phyloP scores from a whole-genome alignment of 2,888 invertebrate genomes.

The Epinotia brunnichana region DNA sequence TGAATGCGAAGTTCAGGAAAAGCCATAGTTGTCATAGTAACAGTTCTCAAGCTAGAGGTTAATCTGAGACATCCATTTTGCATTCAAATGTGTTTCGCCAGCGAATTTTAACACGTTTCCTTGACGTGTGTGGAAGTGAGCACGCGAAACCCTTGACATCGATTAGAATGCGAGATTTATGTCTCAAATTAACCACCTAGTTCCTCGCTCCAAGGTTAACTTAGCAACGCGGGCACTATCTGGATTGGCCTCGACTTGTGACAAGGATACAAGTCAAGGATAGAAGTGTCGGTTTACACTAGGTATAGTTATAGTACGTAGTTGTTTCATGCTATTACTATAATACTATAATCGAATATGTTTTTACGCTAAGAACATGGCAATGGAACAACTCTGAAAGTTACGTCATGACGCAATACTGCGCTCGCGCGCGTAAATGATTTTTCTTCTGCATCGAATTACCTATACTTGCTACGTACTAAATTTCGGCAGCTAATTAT shows the following conservation, averaged over 20 bases:
- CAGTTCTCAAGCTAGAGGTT: too few species aligned
- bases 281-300: conserved; percentile 1
- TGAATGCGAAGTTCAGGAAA: too few species aligned
- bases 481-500: too few species aligned
- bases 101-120: too few species aligned
- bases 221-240: conserved; percentile 22
- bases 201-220: conserved; percentile 10
- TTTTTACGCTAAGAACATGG: background rate
- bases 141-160: background rate
- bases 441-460: background rate
- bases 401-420: background rate
- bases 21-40: too few species aligned
- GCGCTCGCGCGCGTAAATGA: background rate
- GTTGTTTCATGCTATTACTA: background rate
- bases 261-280: conserved; percentile 26
- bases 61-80: too few species aligned
- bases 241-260: conserved; percentile 23
- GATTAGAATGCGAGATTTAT: background rate
- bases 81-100: too few species aligned
- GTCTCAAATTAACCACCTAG: background rate
- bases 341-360: background rate
- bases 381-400: background rate
- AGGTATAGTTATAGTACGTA: background rate
- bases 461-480: too few species aligned
- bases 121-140: too few species aligned